phyloP scores from a whole-genome alignment of 1,140 invertebrate genomes.

The Glomeris maerens region DNA sequence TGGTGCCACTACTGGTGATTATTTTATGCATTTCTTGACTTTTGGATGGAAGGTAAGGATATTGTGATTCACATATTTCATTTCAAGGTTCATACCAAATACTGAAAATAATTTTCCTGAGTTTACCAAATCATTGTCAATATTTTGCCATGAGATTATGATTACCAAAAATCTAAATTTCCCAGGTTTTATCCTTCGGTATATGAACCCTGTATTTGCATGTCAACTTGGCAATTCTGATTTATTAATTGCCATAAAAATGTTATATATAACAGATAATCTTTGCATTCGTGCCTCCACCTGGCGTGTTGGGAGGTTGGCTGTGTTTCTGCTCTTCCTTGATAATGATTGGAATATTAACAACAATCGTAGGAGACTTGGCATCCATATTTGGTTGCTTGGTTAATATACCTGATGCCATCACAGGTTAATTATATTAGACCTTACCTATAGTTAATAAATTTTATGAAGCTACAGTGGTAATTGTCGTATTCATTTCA shows the following conservation, averaged over 20 bases:
- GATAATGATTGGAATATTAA: constrained; percentile 41
- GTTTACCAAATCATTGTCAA: no score
- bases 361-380: constrained; percentile 47
- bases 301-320: constrained; percentile 43
- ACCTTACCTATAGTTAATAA: neutral
- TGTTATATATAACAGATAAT: constrained; percentile 41
- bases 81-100: neutral
- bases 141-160: no score
- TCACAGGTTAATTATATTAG: constrained; percentile 41
- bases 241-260: no score
- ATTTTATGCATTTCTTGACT: constrained; percentile 77
- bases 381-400: constrained; percentile 49
- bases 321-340: constrained; percentile 43
- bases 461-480: no score
- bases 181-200: no score
- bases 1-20: constrained; percentile 39
- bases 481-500: constrained; percentile 14
- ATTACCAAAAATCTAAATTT: no score
- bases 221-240: no score
- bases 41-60: constrained; percentile 68
- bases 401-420: constrained; percentile 38
- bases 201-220: no score
- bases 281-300: constrained; percentile 44
- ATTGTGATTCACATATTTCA: constrained; percentile 3
- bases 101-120: neutral